Base-by-base conservation (phyloP, 1,140 invertebrate genomes). In the Anoplolepis gracilipes region DNA sequence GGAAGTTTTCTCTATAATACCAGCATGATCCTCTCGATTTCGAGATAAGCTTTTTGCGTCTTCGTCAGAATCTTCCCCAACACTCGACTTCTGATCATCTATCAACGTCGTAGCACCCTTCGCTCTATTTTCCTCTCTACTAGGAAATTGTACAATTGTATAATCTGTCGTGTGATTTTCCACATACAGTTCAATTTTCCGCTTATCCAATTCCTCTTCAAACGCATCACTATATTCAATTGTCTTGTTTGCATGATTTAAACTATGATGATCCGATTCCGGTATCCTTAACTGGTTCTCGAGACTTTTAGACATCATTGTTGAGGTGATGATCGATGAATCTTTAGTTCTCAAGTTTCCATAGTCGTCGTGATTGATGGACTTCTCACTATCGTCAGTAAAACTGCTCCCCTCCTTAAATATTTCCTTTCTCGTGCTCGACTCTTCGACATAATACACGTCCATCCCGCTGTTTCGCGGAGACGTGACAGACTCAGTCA, bases 401-500 rank as follows among this genome's bases (percentile, higher is more conserved):
- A 46, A 72, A 73, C 53, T 61, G 36, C 25, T 36, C 2, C 36
- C 19, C 19, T 62, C 49, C 42, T 62, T 30, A n/a, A 55, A 57
- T 3, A 55, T 46, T 13, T 70, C 59, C 42, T 75, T 82, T 19
- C 49, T 77, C 25, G 79, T 72, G 57, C 49, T 89, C 8, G 86
- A 73, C n/a, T 90, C 82, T 10, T 76, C 70, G 30, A 90, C 28
- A 0, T 87, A 87, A 42, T 73, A 85, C 13, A 85, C 10, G n/a
- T 81, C 72, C n/a, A 75, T 59, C 16, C 16, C 67, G 42, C 30
- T 19, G 53, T 90, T 88, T 59, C 91, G 90, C 5, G 87, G 65
- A 7, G 89, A 90, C 3, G 88, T 91, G 16, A 76, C 85, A 7
- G 85, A 61, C 8, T 92, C 86, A 7, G 88, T 87, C 25, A 42